Evolutionary conservation across 2,797 vertebrate genomes (phyloP), one percentile per base, ranked within the genome.

Genomic region (Gadopsis bispinosus): DNA sequence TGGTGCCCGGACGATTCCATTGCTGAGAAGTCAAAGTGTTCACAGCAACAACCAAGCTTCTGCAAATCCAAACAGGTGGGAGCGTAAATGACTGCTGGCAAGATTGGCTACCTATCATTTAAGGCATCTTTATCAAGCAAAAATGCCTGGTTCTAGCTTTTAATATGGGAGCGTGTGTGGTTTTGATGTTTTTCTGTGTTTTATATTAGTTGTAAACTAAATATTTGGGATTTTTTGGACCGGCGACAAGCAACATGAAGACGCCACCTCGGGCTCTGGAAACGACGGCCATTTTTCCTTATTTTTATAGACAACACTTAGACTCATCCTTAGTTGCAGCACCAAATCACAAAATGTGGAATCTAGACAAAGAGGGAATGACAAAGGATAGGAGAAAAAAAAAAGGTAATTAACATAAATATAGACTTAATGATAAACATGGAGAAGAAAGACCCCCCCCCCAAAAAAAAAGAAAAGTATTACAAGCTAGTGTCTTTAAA

Each of bases 1-100:
- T 37, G 47, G 72, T 59, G 75, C 88, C 84, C 73, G 31, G 66
- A 83, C 31, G 75, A 85, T 79, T 63, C 75, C 75, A 77, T 55
- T 63, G 39, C 73, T 6, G 48, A 76, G 66, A 19, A 47, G 48
- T 53, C 48, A 51, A 73, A 71, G 37, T 7, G 45, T 47, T 82
- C 67, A 11, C 70, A 55, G 72, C 17, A 63, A 67, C 48, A 19
- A 37, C 56, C 59, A 1, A 43, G 62, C 68, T 66, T 31, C 65
- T 50, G 37, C 41, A 43, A 60, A 71, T 62, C 35, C 35, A 71
- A 69, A 56, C 8, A 14, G 33, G 33, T 7, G 20, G 22, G 33
- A 37, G 54, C 61, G 54, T 58, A 65, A 81, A 79, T 58, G 22
- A 59, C 16, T 20, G 35, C 26, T 29, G 22, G 35, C 45, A 16